Evolutionary conservation across 2,888 invertebrate genomes (phyloP), one percentile per base, ranked within the genome.

Genomic region (Acronicta psi): DNA sequence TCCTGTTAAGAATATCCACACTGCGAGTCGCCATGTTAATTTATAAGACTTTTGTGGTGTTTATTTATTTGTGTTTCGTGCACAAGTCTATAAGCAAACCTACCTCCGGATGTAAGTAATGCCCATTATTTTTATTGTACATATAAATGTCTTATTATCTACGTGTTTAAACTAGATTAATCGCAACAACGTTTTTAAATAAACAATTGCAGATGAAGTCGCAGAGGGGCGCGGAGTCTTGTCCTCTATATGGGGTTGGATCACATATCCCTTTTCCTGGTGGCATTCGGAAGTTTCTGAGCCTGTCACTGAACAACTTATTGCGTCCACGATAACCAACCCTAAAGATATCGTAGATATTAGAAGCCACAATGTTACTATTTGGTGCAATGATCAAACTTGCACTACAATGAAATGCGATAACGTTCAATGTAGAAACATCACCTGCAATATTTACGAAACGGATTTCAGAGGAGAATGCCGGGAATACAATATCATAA

Each of bases 311-410:
- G 82, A 85, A 43, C 82, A 80, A 38, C 75, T 86, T 8, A 67
- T 81, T 38, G 82, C 77, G 45, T 71, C 89, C 1, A 75, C 83
- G 2, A 77, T 84, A 9, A 63, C 64, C 52, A 70, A 73, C 8
- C 81, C 83, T 11, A 79, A 80, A 43, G 84, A 86, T 36, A 78
- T 80, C 59, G 80, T 88, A 59, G 86, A 88, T 60, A 81, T 92
- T 25, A 84, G 81, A 6, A 88, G 80, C 47, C 87, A 83, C 36
- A 93, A 91, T 67, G 86, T 93, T 2, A 90, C 91, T 2, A 86
- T 94, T 11, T 90, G 87, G 89, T 94, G 94, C 73, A 90, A 92
- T 76, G 93, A 94, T 38, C 94, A 94, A 78, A 94, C 88, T 4
- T 94, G 94, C 66, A 94, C 90, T 2, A 94, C 91, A 7, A 88